These are phyloP conservation scores for Grallaria varia DNA, from an alignment of 2,113 vertebrate genomes.

Conservation along the genomic window DNA sequence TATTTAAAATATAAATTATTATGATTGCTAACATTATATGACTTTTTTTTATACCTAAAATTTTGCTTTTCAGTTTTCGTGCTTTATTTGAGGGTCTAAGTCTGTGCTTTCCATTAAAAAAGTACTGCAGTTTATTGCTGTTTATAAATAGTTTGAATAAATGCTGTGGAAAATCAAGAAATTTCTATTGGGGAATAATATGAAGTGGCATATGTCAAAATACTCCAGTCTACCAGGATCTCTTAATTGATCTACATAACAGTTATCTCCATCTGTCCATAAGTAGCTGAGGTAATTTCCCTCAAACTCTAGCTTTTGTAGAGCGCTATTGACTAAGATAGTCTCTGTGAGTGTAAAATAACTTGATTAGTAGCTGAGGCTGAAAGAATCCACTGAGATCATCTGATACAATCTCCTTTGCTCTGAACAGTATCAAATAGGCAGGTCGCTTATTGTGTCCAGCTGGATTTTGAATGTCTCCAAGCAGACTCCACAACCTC, in stretches of 20 bases:
- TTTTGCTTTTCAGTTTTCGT: constrained; percentile 64
- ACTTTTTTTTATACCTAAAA: not conserved
- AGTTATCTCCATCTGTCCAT: constrained; percentile 67
- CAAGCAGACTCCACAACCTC: not conserved
- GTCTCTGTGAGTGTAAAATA: constrained; percentile 78
- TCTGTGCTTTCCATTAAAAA: constrained; percentile 73
- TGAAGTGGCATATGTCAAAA: constrained; percentile 74
- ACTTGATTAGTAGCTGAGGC: not conserved
- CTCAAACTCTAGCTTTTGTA: constrained; percentile 75
- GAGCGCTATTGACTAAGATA: constrained; percentile 66
- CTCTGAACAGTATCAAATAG: not conserved
- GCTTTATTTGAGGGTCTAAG: constrained; percentile 61
- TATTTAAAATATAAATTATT: not conserved
- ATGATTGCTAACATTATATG: not conserved
- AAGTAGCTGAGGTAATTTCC: constrained; percentile 72
- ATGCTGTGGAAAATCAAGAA: constrained; percentile 50
- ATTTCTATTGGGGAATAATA: constrained; percentile 56
- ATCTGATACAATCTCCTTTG: not conserved
- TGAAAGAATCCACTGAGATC: not conserved
- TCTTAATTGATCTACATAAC: constrained; percentile 67
- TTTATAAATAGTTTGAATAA: constrained; percentile 63
- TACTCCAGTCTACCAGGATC: constrained; percentile 66
- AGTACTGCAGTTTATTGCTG: constrained; percentile 48
- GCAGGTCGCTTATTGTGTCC: not conserved
- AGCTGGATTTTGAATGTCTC: not conserved